Conservation (phyloP, 2,797 vertebrate genomes). For the Microcaecilia unicolor region DNA sequence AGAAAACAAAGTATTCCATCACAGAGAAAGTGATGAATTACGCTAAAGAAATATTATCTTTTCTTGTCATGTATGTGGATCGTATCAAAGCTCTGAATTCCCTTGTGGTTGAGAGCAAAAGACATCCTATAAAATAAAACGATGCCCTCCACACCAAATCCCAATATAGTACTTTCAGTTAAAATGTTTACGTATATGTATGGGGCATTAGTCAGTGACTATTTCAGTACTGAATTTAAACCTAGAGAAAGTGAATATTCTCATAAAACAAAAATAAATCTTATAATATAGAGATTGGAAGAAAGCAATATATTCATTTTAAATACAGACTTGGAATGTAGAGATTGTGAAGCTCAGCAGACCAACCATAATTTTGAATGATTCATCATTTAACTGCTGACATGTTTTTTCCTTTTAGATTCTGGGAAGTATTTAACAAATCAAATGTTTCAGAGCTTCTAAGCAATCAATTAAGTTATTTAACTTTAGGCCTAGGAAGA, state of each 20-base stretch:
- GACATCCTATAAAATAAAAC: constrained; percentile 19
- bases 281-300: constrained; percentile 5
- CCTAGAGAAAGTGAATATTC: constrained; percentile 16
- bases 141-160: no score
- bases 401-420: constrained; percentile 16
- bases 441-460: constrained; percentile 23
- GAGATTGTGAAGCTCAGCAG: constrained; percentile 26
- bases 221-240: constrained; percentile 31
- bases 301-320: constrained; percentile 12
- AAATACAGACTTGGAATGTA: constrained; percentile 16
- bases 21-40: constrained; percentile 46
- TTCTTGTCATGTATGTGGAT: constrained; percentile 29
- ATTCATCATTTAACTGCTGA: constrained; percentile 34
- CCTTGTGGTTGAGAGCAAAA: constrained; percentile 16
- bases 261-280: background rate
- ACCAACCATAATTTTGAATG: constrained; percentile 15
- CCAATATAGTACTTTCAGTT: constrained; percentile 18
- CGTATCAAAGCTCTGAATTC: constrained; percentile 21
- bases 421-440: constrained; percentile 36
- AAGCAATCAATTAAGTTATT: constrained; percentile 24
- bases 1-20: constrained; percentile 46
- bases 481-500: constrained; percentile 24
- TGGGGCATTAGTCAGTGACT: constrained; percentile 23
- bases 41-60: constrained; percentile 22
- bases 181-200: constrained; percentile 19